These are phyloP conservation scores for Mus spretus DNA, from an alignment of 2,797 vertebrate species.

Conservation along the genomic window DNA sequence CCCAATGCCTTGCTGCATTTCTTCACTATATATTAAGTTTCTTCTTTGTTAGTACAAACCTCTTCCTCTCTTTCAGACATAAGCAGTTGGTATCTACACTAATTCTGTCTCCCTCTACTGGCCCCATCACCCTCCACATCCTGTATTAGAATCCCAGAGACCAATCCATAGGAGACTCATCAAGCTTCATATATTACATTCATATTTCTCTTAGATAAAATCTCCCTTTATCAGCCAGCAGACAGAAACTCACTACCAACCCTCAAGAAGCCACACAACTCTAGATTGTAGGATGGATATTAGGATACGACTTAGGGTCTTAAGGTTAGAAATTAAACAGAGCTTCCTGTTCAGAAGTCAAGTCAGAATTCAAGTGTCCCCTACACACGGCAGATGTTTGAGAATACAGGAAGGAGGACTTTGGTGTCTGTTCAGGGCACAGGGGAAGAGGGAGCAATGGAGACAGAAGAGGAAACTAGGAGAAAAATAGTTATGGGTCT, in stretches of 20 bases:
- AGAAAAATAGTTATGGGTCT: background rate
- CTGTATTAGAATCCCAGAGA: background rate
- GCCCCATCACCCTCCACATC: background rate
- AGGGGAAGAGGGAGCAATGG: background rate
- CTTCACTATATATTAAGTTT: slow-evolving; percentile 18
- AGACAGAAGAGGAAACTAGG: background rate
- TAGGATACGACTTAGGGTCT: background rate
- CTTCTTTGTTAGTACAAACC: background rate
- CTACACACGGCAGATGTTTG: background rate
- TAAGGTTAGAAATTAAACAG: background rate
- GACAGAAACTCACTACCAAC: background rate
- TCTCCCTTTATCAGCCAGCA: background rate
- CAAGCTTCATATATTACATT: background rate
- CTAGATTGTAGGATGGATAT: background rate
- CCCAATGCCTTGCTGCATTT: background rate
- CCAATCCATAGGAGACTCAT: background rate
- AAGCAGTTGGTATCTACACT: background rate
- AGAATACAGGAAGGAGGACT: background rate
- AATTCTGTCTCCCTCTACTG: slow-evolving; percentile 64
- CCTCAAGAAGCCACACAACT: background rate
- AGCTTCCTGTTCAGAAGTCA: background rate
- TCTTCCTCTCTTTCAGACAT: background rate
- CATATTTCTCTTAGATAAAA: background rate
- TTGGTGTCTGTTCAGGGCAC: background rate
- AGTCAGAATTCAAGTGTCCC: background rate